phyloP scores from a whole-genome alignment of 2,888 invertebrate genomes.

The Xestia rhomboidea region DNA sequence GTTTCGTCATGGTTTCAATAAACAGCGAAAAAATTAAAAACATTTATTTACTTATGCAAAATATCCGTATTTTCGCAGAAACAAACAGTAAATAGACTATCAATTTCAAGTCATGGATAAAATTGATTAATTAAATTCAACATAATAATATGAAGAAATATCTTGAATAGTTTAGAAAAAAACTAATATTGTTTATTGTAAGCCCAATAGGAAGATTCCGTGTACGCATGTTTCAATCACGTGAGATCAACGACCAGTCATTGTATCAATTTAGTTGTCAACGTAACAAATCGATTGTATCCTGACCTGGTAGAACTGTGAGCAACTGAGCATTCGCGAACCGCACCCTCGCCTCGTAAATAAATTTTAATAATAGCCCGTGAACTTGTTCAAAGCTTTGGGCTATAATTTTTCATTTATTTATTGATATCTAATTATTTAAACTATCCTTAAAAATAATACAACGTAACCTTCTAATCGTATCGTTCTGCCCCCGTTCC shows the following conservation, averaged over 20 bases:
- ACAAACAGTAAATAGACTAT: background rate
- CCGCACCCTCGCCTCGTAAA: constrained; percentile 70
- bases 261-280: constrained; percentile 69
- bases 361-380: constrained; percentile 72
- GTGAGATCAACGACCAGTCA: constrained; percentile 60
- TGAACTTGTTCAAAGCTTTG: constrained; percentile 68
- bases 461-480: constrained; percentile 89
- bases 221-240: constrained; percentile 49
- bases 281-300: constrained; percentile 64
- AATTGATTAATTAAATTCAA: constrained; percentile 24
- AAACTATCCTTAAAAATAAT: constrained; percentile 86
- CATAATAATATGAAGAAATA: background rate
- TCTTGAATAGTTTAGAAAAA: constrained; percentile 20
- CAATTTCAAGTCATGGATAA: background rate
- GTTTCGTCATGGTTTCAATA: background rate
- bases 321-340: constrained; percentile 66
- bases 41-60: no score
- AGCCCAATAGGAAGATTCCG: constrained; percentile 25
- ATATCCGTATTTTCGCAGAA: background rate
- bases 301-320: constrained; percentile 58
- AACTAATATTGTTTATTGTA: constrained; percentile 20
- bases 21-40: background rate
- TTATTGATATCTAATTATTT: constrained; percentile 79
- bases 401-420: constrained; percentile 78
- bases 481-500: constrained; percentile 90